Evolutionary conservation across 2,113 vertebrate species (phyloP).

Genomic region (Syrmaticus mikado): DNA sequence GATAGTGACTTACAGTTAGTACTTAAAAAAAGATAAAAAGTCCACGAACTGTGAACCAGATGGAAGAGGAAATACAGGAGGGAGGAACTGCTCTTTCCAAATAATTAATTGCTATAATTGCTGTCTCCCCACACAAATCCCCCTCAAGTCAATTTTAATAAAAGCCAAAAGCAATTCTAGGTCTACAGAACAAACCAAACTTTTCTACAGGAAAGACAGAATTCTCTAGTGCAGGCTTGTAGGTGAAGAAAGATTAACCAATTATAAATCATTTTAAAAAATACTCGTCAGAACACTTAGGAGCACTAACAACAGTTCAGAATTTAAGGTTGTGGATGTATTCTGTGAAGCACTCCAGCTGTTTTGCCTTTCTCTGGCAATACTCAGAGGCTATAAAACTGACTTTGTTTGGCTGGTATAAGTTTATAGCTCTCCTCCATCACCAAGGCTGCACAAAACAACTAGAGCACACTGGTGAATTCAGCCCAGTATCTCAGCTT

Average conservation of each 20-base stretch:
- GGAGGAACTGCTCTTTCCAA: background rate
- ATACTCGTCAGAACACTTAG: background rate
- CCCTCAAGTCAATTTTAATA: background rate
- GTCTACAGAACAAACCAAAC: background rate
- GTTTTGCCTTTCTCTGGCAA: background rate
- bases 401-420: background rate
- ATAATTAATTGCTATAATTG: constrained; percentile 36
- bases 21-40: background rate
- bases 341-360: background rate
- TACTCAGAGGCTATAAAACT: background rate
- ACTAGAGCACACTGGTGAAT: background rate
- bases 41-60: background rate
- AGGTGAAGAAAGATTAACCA: background rate
- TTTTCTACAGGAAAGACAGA: background rate
- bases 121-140: background rate
- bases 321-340: background rate
- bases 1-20: background rate
- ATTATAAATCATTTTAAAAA: background rate
- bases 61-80: background rate
- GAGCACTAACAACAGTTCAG: background rate
- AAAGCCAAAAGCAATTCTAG: background rate
- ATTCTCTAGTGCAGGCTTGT: background rate
- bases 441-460: background rate
- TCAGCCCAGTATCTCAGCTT: background rate
- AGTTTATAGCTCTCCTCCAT: background rate